Evolutionary conservation across 2,797 vertebrate genomes (phyloP).

Genomic region (Lerista edwardsae): DNA sequence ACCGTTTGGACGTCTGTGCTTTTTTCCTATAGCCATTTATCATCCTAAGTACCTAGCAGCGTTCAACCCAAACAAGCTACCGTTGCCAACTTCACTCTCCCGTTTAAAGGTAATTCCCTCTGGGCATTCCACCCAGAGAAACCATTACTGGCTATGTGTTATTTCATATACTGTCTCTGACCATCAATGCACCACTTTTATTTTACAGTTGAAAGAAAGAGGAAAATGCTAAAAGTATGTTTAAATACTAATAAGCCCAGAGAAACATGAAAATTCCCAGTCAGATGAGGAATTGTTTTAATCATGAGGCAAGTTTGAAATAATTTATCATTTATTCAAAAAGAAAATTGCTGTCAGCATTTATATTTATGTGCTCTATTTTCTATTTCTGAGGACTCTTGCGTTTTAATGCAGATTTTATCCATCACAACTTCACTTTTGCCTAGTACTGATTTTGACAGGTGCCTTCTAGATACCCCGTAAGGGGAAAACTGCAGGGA

Average conservation of each 20-base stretch:
- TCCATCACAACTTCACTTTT: constrained; percentile 20
- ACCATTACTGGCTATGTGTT: not conserved
- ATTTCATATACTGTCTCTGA: not conserved
- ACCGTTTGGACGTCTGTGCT: not conserved
- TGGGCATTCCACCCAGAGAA: not conserved
- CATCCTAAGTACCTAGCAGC: not conserved
- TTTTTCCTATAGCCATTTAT: not conserved
- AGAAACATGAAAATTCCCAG: constrained; percentile 3
- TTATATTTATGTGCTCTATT: constrained; percentile 9
- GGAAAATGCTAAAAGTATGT: not conserved
- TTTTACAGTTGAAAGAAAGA: constrained; percentile 16
- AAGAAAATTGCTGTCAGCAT: not conserved
- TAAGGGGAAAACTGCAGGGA: constrained; percentile 15
- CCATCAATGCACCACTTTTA: not conserved
- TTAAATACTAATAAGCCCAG: not conserved
- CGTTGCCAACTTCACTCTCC: not conserved
- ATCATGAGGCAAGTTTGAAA: not conserved
- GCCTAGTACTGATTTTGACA: constrained; percentile 21
- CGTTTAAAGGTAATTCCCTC: not conserved
- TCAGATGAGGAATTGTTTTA: not conserved
- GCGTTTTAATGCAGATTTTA: constrained; percentile 5
- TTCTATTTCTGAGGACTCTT: constrained; percentile 1
- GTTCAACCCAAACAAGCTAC: not conserved
- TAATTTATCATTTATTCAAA: constrained; percentile 17
- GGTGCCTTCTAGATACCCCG: not conserved